A percentile compares a stretch with the other conserved stretches of the same genome.
These are phyloP conservation scores for Steinernema hermaphroditum DNA, from an alignment of 2,888 invertebrate genomes.

Conservation along the genomic window DNA sequence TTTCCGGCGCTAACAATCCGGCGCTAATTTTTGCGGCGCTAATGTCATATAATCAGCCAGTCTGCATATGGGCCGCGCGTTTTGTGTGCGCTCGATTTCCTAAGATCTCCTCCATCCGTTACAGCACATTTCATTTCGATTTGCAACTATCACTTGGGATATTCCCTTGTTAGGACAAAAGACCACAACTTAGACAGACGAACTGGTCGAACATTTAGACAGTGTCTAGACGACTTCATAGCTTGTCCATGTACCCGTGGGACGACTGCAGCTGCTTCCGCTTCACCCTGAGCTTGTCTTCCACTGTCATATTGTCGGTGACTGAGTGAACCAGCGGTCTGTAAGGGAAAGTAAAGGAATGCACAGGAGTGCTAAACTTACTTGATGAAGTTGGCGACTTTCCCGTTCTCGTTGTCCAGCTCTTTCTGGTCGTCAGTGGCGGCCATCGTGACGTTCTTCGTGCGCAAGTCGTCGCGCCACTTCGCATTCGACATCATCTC, in stretches of 20 bases:
- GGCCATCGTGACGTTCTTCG: conserved; percentile 35
- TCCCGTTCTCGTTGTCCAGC: conserved; percentile 32
- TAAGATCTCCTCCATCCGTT: no score
- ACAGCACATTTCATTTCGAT: no score
- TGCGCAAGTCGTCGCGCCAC: conserved; percentile 46
- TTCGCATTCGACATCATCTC: conserved; percentile 58
- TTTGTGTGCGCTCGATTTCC: no score
- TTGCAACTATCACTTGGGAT: no score
- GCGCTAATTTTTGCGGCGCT: no score
- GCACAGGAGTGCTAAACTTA: conserved; percentile 24
- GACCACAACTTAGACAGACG: no score
- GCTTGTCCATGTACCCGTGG: background rate
- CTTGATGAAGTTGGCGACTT: conserved; percentile 39
- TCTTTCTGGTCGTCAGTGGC: conserved; percentile 39
- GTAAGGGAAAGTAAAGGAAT: background rate
- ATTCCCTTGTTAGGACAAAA: no score
- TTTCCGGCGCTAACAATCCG: no score
- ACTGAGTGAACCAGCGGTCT: background rate
- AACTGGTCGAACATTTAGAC: no score
- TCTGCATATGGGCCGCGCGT: no score
- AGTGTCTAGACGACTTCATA: background rate
- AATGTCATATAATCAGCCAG: no score
- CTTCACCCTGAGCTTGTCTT: conserved; percentile 1
- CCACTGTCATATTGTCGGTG: background rate
- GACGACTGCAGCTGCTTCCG: conserved; percentile 2